A percentile compares a stretch with the other conserved stretches of the same genome.
Evolutionary conservation across 2,113 vertebrate genomes (phyloP).

Genomic region (Shinisaurus crocodilurus): DNA sequence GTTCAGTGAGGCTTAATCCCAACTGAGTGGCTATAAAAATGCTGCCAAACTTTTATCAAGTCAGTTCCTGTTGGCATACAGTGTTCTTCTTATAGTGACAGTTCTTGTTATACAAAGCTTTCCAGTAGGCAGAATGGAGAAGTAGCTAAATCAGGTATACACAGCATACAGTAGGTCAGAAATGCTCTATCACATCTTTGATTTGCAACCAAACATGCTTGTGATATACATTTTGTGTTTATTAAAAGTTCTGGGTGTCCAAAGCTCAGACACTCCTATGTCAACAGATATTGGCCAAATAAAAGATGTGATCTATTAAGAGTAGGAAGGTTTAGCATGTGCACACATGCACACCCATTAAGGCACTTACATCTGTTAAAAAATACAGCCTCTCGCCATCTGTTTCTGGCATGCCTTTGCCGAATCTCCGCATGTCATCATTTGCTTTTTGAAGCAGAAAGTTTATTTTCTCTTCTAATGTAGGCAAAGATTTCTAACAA

Average conservation of each 20-base stretch:
- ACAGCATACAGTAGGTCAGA: not conserved
- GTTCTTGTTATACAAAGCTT: not conserved
- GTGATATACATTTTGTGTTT: no score
- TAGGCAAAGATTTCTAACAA: constrained; percentile 73
- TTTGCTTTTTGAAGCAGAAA: constrained; percentile 27
- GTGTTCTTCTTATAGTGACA: not conserved
- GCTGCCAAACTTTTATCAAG: not conserved
- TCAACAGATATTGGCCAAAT: not conserved
- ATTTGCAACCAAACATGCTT: not conserved
- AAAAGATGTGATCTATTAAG: not conserved
- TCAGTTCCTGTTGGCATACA: not conserved
- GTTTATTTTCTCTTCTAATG: constrained; percentile 65
- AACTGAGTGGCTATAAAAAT: not conserved
- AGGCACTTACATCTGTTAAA: constrained; percentile 71
- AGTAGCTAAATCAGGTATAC: not conserved
- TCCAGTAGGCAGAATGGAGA: not conserved
- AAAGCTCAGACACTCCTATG: not conserved
- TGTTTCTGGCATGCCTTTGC: not conserved
- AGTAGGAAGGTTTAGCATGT: not conserved
- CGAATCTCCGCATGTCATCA: constrained; percentile 58
- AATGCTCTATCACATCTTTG: not conserved
- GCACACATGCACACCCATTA: not conserved
- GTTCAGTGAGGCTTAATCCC: not conserved
- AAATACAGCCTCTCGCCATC: constrained; percentile 57
- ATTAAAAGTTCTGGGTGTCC: not conserved